Percentiles rank a stretch among this genome's conserved stretches.
phyloP scores from a whole-genome alignment of 2,113 vertebrate species.

The Dryoscopus gambensis region DNA sequence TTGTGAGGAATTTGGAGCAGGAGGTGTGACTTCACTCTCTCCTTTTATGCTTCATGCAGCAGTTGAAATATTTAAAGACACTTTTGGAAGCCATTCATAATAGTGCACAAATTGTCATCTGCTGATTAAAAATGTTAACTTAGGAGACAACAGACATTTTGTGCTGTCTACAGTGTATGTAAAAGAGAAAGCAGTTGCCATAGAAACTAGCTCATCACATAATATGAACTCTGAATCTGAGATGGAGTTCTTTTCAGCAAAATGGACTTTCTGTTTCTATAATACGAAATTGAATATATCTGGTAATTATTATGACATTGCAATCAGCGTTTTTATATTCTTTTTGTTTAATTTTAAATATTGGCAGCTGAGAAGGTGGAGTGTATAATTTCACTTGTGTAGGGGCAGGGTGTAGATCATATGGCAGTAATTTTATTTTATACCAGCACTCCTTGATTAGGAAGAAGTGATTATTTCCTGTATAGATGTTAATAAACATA shows the following conservation, averaged over 20 bases:
- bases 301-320: not conserved
- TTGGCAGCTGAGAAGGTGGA: not conserved
- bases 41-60: not conserved
- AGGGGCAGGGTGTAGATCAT: not conserved
- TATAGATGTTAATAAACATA: not conserved
- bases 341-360: not conserved
- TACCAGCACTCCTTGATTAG: not conserved
- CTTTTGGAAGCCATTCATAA: not conserved
- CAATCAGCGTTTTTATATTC: not conserved
- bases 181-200: constrained; percentile 70
- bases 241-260: constrained; percentile 59
- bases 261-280: constrained; percentile 35
- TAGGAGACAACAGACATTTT: constrained; percentile 29
- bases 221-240: constrained; percentile 38
- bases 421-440: not conserved
- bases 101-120: not conserved
- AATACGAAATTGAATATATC: not conserved
- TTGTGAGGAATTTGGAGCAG: not conserved
- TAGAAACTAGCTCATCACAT: constrained; percentile 71
- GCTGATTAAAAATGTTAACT: constrained; percentile 31
- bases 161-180: constrained; percentile 1
- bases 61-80: not conserved
- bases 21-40: not conserved
- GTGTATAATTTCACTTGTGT: not conserved
- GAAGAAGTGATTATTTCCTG: not conserved